These are phyloP conservation scores for Halocynthia aurantium DNA, from an alignment of 23 tunicate species.

Conservation along the genomic window DNA sequence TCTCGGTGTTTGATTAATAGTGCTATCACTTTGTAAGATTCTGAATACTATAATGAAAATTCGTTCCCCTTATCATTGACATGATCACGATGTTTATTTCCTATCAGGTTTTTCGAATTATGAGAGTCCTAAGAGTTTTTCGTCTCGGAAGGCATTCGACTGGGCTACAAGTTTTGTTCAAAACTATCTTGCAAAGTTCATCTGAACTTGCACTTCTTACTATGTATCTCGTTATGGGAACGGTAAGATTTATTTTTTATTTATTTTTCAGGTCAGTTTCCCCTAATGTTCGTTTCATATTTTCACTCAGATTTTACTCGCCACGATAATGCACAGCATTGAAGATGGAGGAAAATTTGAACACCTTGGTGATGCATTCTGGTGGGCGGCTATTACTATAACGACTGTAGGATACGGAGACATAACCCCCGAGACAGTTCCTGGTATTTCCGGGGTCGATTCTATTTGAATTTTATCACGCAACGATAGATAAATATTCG, in stretches of 20 bases:
- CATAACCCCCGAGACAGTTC: constrained; percentile 29
- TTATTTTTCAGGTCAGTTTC: neutral
- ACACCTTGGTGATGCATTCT: constrained; percentile 44
- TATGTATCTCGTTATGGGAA: constrained; percentile 48
- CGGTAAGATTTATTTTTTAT: constrained; percentile 16
- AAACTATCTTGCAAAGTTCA: constrained; percentile 35
- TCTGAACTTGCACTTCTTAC: constrained; percentile 45
- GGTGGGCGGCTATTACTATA: constrained; percentile 61
- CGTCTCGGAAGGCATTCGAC: constrained; percentile 65
- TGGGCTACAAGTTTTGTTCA: constrained; percentile 45
- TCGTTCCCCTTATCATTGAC: no score
- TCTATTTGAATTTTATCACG: neutral
- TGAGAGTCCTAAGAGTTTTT: constrained; percentile 43
- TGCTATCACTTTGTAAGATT: no score
- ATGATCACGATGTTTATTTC: no score
- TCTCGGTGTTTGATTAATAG: no score
- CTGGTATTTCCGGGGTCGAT: constrained; percentile 21
- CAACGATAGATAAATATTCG: neutral
- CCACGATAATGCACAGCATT: constrained; percentile 15
- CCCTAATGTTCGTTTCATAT: neutral
- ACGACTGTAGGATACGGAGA: constrained; percentile 73
- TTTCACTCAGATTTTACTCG: constrained; percentile 31
- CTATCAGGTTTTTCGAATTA: constrained; percentile 37
- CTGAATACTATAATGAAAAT: no score
- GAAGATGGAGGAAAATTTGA: constrained; percentile 26